Conservation (phyloP, 2,797 vertebrate genomes). For the Sitta carolinensis region DNA sequence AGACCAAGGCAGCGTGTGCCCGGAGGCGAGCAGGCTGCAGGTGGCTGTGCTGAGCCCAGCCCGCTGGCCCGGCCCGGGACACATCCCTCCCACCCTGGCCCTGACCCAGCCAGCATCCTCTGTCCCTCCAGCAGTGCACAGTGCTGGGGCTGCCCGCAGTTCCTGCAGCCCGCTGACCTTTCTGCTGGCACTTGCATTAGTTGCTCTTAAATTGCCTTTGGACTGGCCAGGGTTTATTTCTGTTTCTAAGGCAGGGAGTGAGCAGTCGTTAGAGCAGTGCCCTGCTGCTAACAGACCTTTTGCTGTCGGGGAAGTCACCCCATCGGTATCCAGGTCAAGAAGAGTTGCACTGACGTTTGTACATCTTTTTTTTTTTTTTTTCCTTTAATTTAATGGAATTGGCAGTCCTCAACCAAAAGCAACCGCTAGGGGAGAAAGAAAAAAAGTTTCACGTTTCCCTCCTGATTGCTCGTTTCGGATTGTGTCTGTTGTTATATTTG, state of each 20-base stretch:
- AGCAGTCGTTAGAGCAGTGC: not conserved
- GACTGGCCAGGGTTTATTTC: not conserved
- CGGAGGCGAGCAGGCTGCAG: accelerated
- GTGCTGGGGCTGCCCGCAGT: accelerated
- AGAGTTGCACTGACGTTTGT: not conserved
- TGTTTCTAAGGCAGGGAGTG: not conserved
- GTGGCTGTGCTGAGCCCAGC: not conserved
- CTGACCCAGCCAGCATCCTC: not conserved
- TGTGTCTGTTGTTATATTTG: conserved; percentile 58
- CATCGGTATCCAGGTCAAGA: not conserved
- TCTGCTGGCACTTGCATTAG: not conserved
- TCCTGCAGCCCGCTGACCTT: not conserved
- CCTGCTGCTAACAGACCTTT: not conserved
- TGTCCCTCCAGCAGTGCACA: not conserved
- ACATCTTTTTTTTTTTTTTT: not conserved
- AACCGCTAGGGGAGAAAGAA: not conserved
- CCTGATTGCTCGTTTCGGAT: not conserved
- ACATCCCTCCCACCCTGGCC: accelerated
- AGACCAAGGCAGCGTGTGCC: not conserved
- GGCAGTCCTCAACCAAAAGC: not conserved
- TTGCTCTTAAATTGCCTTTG: not conserved
- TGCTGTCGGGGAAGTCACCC: not conserved
- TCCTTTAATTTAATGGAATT: not conserved
- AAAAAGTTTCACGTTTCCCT: conserved; percentile 25
- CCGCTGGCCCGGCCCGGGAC: not conserved